phyloP scores from a whole-genome alignment of 2,113 vertebrate genomes.

The Chaetorhynchus papuensis region DNA sequence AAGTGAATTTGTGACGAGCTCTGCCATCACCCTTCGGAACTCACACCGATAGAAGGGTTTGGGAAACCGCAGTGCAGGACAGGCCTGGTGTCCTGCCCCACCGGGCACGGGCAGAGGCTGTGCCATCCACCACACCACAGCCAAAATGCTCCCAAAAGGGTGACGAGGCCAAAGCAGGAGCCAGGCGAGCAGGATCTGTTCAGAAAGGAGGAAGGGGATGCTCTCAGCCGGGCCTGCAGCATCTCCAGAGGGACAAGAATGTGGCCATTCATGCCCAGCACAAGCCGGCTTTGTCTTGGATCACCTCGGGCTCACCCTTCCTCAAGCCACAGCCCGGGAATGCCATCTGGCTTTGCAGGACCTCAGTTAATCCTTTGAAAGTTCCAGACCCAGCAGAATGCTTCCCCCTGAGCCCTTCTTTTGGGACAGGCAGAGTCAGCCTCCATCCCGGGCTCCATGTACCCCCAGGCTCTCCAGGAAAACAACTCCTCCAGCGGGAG shows the following conservation, averaged over 20 bases:
- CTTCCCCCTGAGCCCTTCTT: too few species aligned
- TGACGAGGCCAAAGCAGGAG: background rate
- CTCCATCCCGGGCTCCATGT: rapidly evolving
- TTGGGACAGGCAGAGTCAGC: background rate
- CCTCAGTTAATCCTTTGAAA: background rate
- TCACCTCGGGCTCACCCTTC: background rate
- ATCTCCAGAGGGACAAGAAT: background rate
- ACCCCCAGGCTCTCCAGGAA: background rate
- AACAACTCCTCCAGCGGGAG: rapidly evolving
- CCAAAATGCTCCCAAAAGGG: background rate
- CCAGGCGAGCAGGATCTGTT: rapidly evolving
- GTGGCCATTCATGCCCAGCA: background rate
- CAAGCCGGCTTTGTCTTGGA: background rate
- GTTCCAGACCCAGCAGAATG: background rate
- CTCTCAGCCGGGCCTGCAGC: background rate
- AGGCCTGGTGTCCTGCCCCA: background rate
- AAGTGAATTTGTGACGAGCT: background rate
- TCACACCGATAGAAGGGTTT: rapidly evolving
- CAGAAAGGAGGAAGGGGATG: background rate
- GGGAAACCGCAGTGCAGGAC: rapidly evolving
- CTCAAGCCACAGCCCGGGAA: background rate
- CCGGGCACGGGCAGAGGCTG: rapidly evolving
- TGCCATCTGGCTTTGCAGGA: background rate
- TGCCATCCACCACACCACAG: background rate
- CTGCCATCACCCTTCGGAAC: rapidly evolving